These are phyloP conservation scores for Polydesmus complanatus DNA, from an alignment of 2,888 invertebrate genomes.

Conservation along the genomic window DNA sequence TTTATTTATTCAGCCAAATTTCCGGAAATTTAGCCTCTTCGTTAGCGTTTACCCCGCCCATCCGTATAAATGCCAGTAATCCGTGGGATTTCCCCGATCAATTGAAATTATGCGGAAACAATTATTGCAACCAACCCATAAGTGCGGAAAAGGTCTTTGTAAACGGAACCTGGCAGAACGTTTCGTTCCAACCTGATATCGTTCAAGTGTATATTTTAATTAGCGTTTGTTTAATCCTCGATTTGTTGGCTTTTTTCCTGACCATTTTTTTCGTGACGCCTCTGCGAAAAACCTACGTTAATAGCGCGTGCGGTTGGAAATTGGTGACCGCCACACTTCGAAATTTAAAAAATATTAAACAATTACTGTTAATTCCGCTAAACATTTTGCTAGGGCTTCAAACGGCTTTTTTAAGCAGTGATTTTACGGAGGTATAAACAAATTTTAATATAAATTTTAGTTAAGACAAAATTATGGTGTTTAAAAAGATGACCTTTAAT, in stretches of 20 bases:
- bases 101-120: conserved; percentile 6
- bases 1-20: conserved; percentile 12
- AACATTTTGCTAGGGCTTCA: conserved; percentile 96
- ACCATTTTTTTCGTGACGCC: conserved; percentile 13
- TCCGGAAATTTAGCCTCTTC: conserved; percentile 17
- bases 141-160: too few relatives aligned
- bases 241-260: conserved; percentile 5
- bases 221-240: conserved; percentile 8
- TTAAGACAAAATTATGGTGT: too few relatives aligned
- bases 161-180: too few relatives aligned
- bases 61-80: too few relatives aligned
- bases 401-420: conserved; percentile 85
- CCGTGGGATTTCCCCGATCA: not conserved
- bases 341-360: conserved; percentile 83
- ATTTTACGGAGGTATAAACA: conserved; percentile 35
- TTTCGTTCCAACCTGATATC: not conserved
- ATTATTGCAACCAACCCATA: conserved; percentile 11
- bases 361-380: conserved; percentile 82
- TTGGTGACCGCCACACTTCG: conserved; percentile 40
- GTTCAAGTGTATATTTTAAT: conserved; percentile 4
- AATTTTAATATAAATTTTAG: not conserved
- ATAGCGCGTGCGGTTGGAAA: not conserved
- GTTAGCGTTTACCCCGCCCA: conserved; percentile 1
- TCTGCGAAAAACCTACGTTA: not conserved
- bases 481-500: too few relatives aligned